phyloP scores from a whole-genome alignment of 2,113 vertebrate genomes.

The Regulus satrapa region DNA sequence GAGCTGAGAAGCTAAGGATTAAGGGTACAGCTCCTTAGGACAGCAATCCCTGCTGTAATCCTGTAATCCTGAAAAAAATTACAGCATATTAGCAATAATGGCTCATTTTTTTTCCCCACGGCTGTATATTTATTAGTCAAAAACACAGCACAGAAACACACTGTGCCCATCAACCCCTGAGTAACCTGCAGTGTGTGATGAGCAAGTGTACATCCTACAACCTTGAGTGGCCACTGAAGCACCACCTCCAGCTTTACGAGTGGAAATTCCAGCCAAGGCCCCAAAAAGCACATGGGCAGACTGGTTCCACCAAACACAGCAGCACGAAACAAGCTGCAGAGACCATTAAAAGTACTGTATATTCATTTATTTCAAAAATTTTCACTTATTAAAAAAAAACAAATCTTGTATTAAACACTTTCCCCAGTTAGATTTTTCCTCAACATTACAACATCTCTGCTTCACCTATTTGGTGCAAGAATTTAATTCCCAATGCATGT shows the following conservation, averaged over 20 bases:
- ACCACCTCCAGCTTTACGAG: not conserved
- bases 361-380: not conserved
- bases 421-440: not conserved
- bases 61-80: not conserved
- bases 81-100: not conserved
- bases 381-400: not conserved
- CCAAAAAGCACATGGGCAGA: not conserved
- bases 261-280: not conserved
- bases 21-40: not conserved
- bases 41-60: not conserved
- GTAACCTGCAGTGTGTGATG: accelerated
- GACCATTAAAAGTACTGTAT: not conserved
- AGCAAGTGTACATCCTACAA: accelerated
- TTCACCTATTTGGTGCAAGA: not conserved
- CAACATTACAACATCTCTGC: not conserved
- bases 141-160: not conserved
- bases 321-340: not conserved
- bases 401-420: not conserved
- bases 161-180: not conserved
- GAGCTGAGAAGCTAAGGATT: not conserved
- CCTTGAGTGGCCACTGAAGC: not conserved
- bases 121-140: not conserved
- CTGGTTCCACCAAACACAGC: not conserved
- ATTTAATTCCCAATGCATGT: not conserved
- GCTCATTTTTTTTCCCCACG: not conserved